These are phyloP conservation scores for Parauchenoglanis ngamensis DNA, from an alignment of 2,797 vertebrate species.

Conservation along the genomic window DNA sequence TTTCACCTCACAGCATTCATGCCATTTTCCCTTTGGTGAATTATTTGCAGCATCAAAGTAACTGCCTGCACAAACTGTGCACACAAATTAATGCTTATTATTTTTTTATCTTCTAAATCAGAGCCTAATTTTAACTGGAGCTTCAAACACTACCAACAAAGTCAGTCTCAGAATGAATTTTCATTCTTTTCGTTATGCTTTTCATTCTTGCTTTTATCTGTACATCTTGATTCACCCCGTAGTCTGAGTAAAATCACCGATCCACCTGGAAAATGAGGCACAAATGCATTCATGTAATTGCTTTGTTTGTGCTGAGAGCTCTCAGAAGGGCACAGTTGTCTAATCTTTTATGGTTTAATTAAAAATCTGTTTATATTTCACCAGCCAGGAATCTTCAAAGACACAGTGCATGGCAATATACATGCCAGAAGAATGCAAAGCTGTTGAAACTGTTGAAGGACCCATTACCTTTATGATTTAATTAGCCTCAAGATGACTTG, in stretches of 20 bases:
- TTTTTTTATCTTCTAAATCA: not conserved
- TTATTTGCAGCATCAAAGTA: not conserved
- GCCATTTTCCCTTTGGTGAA: not conserved
- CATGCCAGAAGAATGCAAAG: conserved; percentile 9
- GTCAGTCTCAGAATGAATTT: too few relatives aligned
- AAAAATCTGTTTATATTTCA: conserved; percentile 40
- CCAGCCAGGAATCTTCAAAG: conserved; percentile 35
- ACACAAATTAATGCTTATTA: not conserved
- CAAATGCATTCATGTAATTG: conserved; percentile 18
- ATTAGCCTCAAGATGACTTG: conserved; percentile 18
- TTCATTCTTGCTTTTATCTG: not conserved
- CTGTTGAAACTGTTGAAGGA: conserved; percentile 4
- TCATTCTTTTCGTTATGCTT: not conserved
- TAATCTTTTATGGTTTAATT: conserved; percentile 40
- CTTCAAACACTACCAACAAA: not conserved
- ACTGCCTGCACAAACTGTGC: not conserved
- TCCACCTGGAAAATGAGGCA: conserved; percentile 5
- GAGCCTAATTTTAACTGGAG: not conserved
- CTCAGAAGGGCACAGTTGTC: conserved; percentile 8
- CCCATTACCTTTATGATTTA: conserved; percentile 19
- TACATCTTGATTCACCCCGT: not conserved
- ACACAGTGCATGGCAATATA: conserved; percentile 1
- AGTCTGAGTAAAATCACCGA: conserved; percentile 1
- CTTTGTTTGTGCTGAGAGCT: conserved; percentile 22
- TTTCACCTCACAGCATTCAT: not conserved